A percentile compares a stretch with the other conserved stretches of the same genome.
Evolutionary conservation across 1,140 invertebrate genomes (phyloP).

Genomic region (Eciton burchellii): DNA sequence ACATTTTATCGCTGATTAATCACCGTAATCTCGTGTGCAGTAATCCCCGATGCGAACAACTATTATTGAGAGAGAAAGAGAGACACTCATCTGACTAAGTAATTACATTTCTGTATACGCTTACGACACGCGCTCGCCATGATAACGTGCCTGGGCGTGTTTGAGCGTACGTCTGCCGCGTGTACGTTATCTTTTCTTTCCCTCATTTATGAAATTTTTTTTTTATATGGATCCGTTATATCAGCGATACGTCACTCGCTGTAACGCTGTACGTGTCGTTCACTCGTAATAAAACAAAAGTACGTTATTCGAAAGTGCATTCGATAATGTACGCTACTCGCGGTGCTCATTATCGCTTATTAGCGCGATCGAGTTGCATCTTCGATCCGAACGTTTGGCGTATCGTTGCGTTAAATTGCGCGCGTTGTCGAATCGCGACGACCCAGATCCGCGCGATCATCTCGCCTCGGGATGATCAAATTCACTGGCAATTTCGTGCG

Average conservation of each 20-base stretch:
- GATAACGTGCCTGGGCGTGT: neutral
- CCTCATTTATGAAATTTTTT: neutral
- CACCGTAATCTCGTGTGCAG: constrained; percentile 2
- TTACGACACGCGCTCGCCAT: neutral
- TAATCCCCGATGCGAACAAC: constrained; percentile 1
- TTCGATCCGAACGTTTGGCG: neutral
- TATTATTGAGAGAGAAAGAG: constrained; percentile 21
- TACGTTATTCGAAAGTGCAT: neutral
- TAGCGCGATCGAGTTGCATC: neutral
- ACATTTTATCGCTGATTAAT: constrained; percentile 4
- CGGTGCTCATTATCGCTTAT: too few relatives aligned
- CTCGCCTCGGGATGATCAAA: constrained; percentile 28
- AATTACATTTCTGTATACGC: constrained; percentile 28
- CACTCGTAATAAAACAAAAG: neutral
- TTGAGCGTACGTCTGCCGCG: neutral
- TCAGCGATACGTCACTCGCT: too few relatives aligned
- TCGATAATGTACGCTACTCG: too few relatives aligned
- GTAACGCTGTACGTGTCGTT: too few relatives aligned
- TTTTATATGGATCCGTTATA: neutral
- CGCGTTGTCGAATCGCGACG: neutral
- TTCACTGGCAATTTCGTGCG: neutral
- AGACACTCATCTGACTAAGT: constrained; percentile 20
- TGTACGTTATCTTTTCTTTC: constrained; percentile 14
- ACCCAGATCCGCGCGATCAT: neutral
- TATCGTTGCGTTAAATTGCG: neutral